Base-by-base conservation (phyloP, 1,140 invertebrate species). In the Macrobrachium nipponense region DNA sequence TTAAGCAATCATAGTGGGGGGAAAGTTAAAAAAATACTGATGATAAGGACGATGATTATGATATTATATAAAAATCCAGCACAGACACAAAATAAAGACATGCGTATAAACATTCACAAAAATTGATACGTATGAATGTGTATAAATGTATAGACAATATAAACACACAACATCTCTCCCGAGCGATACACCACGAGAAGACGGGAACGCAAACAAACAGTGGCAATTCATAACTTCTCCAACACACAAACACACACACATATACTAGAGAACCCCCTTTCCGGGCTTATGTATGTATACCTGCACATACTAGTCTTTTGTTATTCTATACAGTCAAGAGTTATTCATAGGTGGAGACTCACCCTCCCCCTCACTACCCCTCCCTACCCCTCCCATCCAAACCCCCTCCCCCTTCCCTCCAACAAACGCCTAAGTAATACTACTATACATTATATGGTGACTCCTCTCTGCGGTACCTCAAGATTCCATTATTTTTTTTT, bases 11-110 rank as follows among this genome's bases (percentile, higher is more conserved):
- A 36, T 2, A 36, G 27, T 2, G 27, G 27, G 27, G 27, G 1
- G 27, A 36, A 36, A 36, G 27, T 4, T 36, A 36, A 36, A 36
- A 36, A 36, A 1, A 36, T 4, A n/a, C 27, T 36, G 27, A n/a
- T n/a, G n/a, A n/a, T n/a, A n/a, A n/a, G n/a, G n/a, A 36, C 27
- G 27, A 36, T 36, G 1, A 36, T 36, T 2, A 36, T 36, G 1
- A 36, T 36, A 36, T 36, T 36, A 36, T 1, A 36, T 36, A 36
- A 36, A 36, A 36, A 36, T 36, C 27, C 4, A 36, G 1, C 75
- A 77, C 75, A 77, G 27, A 77, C 75, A 77, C 75, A 77, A 27
- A 77, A 27, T 12, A 27, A 77, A 15, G 6, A 73, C 5, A 73
- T 23, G 23, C 70, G 6, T 23, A 73, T 23, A 73, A 2, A 2